A percentile compares a stretch with the other conserved stretches of the same genome.
Evolutionary conservation across 2,888 invertebrate species (phyloP).

Genomic region (Synanthedon vespiformis): DNA sequence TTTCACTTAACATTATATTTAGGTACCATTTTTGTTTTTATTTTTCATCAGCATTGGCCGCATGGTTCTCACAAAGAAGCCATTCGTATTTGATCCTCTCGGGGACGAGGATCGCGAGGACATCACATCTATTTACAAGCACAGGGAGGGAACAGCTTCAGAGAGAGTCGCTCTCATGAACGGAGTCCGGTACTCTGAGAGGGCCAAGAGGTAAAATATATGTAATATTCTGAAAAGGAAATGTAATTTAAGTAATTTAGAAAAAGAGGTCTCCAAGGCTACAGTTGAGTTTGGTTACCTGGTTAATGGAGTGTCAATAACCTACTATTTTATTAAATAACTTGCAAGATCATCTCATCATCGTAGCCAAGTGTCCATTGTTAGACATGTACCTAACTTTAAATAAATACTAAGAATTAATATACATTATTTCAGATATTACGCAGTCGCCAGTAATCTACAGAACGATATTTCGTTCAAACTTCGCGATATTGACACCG

Average conservation of each 20-base stretch:
- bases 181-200: conserved; percentile 76
- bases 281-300: too few relatives aligned
- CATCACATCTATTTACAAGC: conserved; percentile 78
- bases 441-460: conserved; percentile 67
- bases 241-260: too few relatives aligned
- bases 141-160: conserved; percentile 77
- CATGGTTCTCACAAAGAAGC: conserved; percentile 79
- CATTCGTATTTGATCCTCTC: conserved; percentile 77
- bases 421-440: conserved; percentile 54
- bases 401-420: too few relatives aligned
- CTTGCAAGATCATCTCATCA: too few relatives aligned
- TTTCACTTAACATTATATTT: too few relatives aligned
- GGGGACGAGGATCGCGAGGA: conserved; percentile 80
- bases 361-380: too few relatives aligned
- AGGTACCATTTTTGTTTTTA: not conserved
- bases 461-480: conserved; percentile 75
- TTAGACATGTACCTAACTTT: too few relatives aligned
- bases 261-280: too few relatives aligned
- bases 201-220: conserved; percentile 69
- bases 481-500: conserved; percentile 74
- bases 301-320: too few relatives aligned
- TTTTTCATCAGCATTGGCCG: conserved; percentile 75
- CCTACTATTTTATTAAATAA: too few relatives aligned
- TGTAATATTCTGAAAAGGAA: too few relatives aligned
- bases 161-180: conserved; percentile 81